phyloP scores from a whole-genome alignment of 2,888 invertebrate genomes.

The Lochmaea capreae region DNA sequence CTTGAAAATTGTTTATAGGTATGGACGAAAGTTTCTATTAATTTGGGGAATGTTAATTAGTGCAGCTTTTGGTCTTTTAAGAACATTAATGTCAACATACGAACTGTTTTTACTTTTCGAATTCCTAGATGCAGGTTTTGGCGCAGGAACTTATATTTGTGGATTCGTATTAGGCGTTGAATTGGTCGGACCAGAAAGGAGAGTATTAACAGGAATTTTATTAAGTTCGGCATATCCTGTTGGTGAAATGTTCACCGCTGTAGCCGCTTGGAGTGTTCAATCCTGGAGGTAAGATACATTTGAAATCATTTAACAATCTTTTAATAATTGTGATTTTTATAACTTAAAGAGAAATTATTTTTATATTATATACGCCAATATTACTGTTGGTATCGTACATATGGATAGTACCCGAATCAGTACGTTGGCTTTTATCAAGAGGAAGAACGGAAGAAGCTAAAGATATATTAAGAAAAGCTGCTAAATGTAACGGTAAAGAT shows the following conservation, averaged over 20 bases:
- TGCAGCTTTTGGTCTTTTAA: constrained; percentile 74
- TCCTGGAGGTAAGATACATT: constrained; percentile 74
- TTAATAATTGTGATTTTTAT: background rate
- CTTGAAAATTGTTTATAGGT: constrained; percentile 59
- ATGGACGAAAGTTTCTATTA: constrained; percentile 72
- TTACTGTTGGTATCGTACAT: constrained; percentile 75
- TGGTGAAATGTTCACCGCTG: constrained; percentile 76
- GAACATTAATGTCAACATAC: constrained; percentile 78
- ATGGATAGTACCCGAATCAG: constrained; percentile 78
- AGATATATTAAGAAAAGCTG: constrained; percentile 71
- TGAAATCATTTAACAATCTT: background rate
- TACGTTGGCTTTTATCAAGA: constrained; percentile 79
- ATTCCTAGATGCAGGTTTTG: constrained; percentile 77
- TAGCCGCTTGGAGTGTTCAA: constrained; percentile 74
- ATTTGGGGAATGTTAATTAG: constrained; percentile 71
- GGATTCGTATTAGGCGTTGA: constrained; percentile 82
- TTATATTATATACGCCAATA: constrained; percentile 74
- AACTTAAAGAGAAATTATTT: constrained; percentile 55
- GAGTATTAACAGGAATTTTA: constrained; percentile 79
- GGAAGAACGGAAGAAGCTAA: constrained; percentile 71
- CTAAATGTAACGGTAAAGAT: constrained; percentile 70
- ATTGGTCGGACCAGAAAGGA: constrained; percentile 78
- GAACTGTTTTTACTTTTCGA: constrained; percentile 77
- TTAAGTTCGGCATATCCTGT: constrained; percentile 78
- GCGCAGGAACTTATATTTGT: constrained; percentile 78